phyloP scores from a whole-genome alignment of 2,113 vertebrate genomes.

The Motacilla alba region DNA sequence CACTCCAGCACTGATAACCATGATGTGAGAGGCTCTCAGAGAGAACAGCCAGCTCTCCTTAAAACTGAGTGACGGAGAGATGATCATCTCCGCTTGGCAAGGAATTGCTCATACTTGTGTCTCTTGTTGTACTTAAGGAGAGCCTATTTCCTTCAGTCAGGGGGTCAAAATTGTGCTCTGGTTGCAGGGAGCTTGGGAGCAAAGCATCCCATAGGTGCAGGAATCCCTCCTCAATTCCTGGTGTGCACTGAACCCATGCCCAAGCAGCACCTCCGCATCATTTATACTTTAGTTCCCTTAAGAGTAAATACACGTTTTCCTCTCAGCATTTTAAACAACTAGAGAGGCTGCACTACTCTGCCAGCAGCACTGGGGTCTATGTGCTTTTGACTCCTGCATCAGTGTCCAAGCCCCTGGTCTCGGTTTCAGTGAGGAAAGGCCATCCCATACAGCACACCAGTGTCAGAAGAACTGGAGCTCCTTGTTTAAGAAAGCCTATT shows the following conservation, averaged over 20 bases:
- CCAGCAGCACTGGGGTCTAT: background rate
- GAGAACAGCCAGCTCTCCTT: background rate
- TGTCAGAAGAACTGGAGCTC: background rate
- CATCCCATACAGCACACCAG: background rate
- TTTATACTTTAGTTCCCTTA: background rate
- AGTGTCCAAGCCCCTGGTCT: background rate
- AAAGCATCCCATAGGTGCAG: background rate
- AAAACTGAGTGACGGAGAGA: background rate
- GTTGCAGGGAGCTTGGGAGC: background rate
- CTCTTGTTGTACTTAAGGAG: background rate
- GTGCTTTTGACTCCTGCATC: background rate
- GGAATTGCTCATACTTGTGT: background rate
- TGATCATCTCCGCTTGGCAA: background rate
- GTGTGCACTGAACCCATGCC: background rate
- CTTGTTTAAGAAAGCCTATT: background rate
- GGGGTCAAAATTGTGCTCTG: background rate
- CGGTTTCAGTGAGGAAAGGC: background rate
- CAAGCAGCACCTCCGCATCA: background rate
- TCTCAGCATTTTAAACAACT: background rate
- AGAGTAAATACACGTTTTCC: background rate
- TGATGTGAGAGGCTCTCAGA: constrained; percentile 3
- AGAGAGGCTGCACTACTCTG: background rate
- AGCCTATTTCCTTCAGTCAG: background rate
- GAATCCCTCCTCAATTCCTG: background rate
- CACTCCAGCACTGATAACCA: background rate